phyloP scores from a whole-genome alignment of 2,113 vertebrate species.

The Isichthys henryi region DNA sequence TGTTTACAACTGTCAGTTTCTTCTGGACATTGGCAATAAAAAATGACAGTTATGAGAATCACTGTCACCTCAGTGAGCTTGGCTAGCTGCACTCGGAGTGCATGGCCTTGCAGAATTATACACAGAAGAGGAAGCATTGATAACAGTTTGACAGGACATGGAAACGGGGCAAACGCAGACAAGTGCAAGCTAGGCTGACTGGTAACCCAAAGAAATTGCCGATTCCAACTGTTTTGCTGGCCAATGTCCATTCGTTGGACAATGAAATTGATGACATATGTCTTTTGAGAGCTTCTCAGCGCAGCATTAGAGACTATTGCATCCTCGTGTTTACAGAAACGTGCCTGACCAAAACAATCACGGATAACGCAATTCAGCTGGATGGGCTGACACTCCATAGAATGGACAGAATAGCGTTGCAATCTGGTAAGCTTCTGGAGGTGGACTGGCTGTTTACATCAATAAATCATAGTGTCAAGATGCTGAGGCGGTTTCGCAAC shows the following conservation, averaged over 20 bases:
- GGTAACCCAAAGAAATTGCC: not conserved
- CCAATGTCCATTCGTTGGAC: not conserved
- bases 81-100: not conserved
- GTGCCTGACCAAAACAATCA: not conserved
- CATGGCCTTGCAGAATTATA: not conserved
- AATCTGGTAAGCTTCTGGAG: not conserved
- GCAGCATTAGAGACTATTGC: not conserved
- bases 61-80: not conserved
- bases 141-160: not conserved
- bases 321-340: not conserved
- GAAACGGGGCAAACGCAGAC: not conserved
- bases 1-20: not conserved
- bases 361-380: not conserved
- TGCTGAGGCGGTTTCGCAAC: not conserved
- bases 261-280: not conserved
- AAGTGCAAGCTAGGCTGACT: constrained; percentile 1
- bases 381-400: not conserved
- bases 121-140: not conserved
- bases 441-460: not conserved
- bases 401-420: not conserved
- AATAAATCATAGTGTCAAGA: not conserved
- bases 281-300: not conserved
- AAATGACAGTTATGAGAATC: not conserved
- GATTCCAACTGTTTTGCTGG: not conserved
- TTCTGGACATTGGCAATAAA: not conserved